Base-by-base conservation (phyloP, 2,797 vertebrate species). In the Nyctalus aviator region DNA sequence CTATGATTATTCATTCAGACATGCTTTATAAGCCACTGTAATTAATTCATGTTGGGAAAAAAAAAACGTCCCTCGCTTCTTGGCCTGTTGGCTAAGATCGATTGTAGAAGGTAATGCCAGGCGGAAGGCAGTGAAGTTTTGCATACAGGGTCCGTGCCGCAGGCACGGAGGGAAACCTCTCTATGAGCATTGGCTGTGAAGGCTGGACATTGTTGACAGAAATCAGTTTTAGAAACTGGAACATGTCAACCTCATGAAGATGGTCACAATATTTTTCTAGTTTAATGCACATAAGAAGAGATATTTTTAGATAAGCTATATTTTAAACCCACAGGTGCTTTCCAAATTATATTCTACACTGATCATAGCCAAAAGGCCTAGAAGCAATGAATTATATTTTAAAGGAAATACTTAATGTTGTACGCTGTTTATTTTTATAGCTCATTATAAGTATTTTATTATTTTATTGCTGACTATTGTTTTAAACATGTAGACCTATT, bases 201-300 rank as follows among this genome's bases (percentile, higher is more conserved):
- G 46, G 20, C 23, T 20, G 50, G 20, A 90, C 37, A 37, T 81
- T 79, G 15, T 20, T 78, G 59, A 32, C 32, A 93, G 12, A 71
- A 64, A 86, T 3, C 50, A 78, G 64, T 84, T 96, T 87, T 78
- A 84, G 75, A 71, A 93, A 77, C 2, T 81, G 35, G 46, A 84
- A 77, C 23, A 17, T 90, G 55, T 91, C 23, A 84, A 84, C 90
- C 8, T 86, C 8, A 37, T 7, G 11, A 93, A 93, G 88, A 1
- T 13, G 8, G 35, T 93, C 46, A 94, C 59, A 90, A 41, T 75
- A 55, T 88, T 89, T 95, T 92, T 72, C 83, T 69, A 57, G 57
- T 9, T 27, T 15, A 92, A 81, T 84, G 62, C 5, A 50, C 32
- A 53, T 35, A 88, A 46, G 72, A 66, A 83, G 57, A 48, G 14